phyloP scores from a whole-genome alignment of 2,797 vertebrate species.

The Tenualosa ilisha region DNA sequence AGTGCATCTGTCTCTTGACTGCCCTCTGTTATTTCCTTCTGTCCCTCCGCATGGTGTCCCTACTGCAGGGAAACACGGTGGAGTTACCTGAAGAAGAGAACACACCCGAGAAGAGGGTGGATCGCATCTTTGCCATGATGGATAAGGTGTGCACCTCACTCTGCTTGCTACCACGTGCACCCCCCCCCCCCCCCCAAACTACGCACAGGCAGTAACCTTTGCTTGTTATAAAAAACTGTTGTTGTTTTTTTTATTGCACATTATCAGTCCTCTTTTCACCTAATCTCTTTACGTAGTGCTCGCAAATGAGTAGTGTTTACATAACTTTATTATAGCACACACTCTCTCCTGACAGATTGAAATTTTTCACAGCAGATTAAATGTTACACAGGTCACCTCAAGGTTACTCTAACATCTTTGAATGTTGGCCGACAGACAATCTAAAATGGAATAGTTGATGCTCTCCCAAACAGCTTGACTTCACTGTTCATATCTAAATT shows the following conservation, averaged over 20 bases:
- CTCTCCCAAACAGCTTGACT: neutral
- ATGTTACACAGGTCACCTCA: neutral
- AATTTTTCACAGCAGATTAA: neutral
- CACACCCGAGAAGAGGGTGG: slow-evolving; percentile 96
- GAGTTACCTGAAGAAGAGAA: slow-evolving; percentile 98
- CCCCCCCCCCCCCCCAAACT: neutral
- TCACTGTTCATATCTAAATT: neutral
- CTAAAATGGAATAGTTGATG: neutral
- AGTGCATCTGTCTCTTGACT: neutral
- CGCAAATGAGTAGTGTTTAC: neutral
- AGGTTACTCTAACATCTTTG: neutral
- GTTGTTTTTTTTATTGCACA: neutral
- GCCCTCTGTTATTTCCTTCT: neutral
- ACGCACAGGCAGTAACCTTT: neutral
- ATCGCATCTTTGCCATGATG: slow-evolving; percentile 99
- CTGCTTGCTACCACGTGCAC: slow-evolving; percentile 34
- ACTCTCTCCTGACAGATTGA: neutral
- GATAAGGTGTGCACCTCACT: slow-evolving; percentile 83
- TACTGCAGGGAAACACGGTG: slow-evolving; percentile 92
- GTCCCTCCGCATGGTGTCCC: neutral
- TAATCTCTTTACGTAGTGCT: neutral
- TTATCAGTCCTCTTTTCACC: neutral
- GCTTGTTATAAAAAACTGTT: neutral
- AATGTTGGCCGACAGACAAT: neutral
- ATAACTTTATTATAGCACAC: neutral